Conservation (phyloP, 1,140 invertebrate species). For the Drosophila guanche region DNA sequence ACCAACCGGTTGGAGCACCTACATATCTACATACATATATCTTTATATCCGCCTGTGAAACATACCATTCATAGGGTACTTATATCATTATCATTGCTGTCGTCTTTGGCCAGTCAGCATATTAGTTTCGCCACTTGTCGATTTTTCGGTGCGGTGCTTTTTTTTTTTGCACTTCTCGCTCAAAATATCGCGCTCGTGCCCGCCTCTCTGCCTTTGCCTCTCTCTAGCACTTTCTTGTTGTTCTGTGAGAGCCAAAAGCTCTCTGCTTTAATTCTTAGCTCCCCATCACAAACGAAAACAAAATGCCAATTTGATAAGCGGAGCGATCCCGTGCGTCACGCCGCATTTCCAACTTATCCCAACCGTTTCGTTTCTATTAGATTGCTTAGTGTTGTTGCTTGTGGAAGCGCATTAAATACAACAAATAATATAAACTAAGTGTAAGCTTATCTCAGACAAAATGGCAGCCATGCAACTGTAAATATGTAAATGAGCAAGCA, state of each 20-base stretch:
- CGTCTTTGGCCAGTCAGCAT: slow-evolving; percentile 32
- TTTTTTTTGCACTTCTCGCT: slow-evolving; percentile 34
- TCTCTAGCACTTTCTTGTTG: neutral
- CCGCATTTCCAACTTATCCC: slow-evolving; percentile 18
- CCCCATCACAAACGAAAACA: slow-evolving; percentile 24
- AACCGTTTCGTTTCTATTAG: neutral
- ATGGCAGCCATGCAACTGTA: neutral
- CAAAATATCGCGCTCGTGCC: neutral
- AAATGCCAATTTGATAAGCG: slow-evolving; percentile 48
- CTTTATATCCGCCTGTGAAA: no score
- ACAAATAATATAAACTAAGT: neutral
- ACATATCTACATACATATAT: neutral
- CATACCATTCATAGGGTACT: neutral
- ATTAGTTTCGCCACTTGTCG: slow-evolving; percentile 35
- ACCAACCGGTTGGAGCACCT: slow-evolving; percentile 30
- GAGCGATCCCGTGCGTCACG: slow-evolving; percentile 14
- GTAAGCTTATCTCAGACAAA: no score
- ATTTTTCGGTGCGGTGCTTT: slow-evolving; percentile 18
- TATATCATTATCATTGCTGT: neutral
- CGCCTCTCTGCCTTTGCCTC: neutral
- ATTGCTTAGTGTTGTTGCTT: neutral
- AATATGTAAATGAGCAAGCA: slow-evolving; percentile 16
- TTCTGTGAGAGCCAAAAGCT: slow-evolving; percentile 4
- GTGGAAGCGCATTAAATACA: slow-evolving; percentile 9
- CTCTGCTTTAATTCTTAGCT: neutral